Evolutionary conservation across 2,888 invertebrate species (phyloP), one percentile per base, ranked within the genome.

Genomic region (Sinhomidia bicolor): DNA sequence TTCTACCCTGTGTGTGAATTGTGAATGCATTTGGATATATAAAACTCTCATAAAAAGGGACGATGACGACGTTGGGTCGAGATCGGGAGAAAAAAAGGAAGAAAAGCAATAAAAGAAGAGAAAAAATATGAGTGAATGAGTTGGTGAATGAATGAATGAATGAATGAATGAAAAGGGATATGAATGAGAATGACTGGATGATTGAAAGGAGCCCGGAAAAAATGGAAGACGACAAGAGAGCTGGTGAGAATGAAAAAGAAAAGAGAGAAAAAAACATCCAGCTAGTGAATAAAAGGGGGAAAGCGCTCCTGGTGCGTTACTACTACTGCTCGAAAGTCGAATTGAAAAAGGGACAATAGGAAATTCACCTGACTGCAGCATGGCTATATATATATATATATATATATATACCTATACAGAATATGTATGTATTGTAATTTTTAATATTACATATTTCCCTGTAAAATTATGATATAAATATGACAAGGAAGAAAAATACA

Each of bases 101-200:
- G 68, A 23, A 47, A n/a, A n/a, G 32, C 14, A 20, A 44, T 41
- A 71, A 17, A 62, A 36, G 51, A 29, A 20, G 12, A 54, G 20
- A 17, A 54, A 2, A 1, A 60, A 60, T 57, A 44, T 78, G 79
- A 51, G 20, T 62, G 60, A 76, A 62, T 44, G 41, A 62, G 1
- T 23, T 44, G 36, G 36, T 36, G 68, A 65, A 14, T n/a, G 23
- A 82, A 82, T 78, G 76, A 83, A 81, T 78, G 85, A 54, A 60
- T 71, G 71, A 36, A 26, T 51, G 36, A 71, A 57, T 36, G 32
- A 71, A 62, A 68, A 68, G 47, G 51, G 57, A 51, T 78, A n/a
- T n/a, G 78, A 78, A 54, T 76, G 65, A 32, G n/a, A 74, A 74
- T 83, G 71, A 84, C 17, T 84, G 83, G 76, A 74, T 76, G 85